phyloP scores from a whole-genome alignment of 1,140 invertebrate genomes.

The Amyelois transitella region DNA sequence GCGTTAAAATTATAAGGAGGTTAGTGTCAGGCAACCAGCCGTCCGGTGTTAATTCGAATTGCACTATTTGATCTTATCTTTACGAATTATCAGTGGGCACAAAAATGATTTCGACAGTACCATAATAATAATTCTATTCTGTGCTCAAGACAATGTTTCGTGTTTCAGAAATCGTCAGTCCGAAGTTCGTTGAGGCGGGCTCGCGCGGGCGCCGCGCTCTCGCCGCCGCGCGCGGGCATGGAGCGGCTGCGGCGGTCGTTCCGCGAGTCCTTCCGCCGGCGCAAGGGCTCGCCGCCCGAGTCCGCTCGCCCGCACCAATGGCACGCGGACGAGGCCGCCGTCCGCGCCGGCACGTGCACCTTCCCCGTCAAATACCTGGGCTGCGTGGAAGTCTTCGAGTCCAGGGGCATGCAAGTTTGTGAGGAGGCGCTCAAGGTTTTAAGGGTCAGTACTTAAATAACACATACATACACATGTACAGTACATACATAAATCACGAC shows the following conservation, averaged over 20 bases:
- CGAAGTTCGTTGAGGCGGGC: slow-evolving; percentile 74
- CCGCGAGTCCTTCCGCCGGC: slow-evolving; percentile 91
- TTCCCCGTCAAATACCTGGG: slow-evolving; percentile 99
- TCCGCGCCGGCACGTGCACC: slow-evolving; percentile 95
- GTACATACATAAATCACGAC: no score
- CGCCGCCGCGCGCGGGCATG: slow-evolving; percentile 86
- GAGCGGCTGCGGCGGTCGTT: slow-evolving; percentile 93
- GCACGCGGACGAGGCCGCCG: slow-evolving; percentile 98
- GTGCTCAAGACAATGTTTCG: neutral
- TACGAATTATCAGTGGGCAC: no score
- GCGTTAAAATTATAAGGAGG: no score
- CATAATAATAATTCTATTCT: no score
- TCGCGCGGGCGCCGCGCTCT: slow-evolving; percentile 80
- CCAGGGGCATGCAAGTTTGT: slow-evolving; percentile 99
- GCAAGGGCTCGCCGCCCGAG: slow-evolving; percentile 88
- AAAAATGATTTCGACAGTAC: no score
- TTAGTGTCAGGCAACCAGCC: no score
- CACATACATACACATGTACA: no score
- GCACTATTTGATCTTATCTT: no score
- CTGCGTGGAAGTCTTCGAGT: slow-evolving; percentile 99
- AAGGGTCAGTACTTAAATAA: slow-evolving; percentile 77
- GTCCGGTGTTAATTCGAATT: no score
- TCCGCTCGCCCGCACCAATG: slow-evolving; percentile 97
- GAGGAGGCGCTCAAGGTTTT: slow-evolving; percentile 98
- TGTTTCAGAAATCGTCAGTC: slow-evolving; percentile 71